Conservation (phyloP, 53 echinoderm and acorn worm species). For the Echinarachnius parma region DNA sequence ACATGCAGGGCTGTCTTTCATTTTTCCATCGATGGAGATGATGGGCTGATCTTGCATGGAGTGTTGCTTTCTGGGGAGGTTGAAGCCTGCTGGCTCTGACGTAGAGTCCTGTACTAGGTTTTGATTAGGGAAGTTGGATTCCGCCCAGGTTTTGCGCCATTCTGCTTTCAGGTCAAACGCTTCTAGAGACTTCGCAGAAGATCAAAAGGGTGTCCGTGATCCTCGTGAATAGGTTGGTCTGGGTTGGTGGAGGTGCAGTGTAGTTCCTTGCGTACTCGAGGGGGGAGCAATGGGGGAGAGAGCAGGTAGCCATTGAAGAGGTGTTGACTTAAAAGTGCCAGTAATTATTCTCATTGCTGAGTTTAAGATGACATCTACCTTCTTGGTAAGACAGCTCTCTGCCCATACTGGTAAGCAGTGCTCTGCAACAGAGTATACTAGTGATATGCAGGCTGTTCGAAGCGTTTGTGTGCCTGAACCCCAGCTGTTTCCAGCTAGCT, state of each 20-base stretch:
- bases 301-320: conserved; percentile 4
- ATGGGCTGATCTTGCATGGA: conserved; percentile 16
- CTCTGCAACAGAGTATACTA: conserved; percentile 8
- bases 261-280: neutral
- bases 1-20: neutral
- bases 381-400: conserved; percentile 2
- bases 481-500: conserved; percentile 16
- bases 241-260: conserved; percentile 3
- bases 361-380: neutral
- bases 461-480: conserved; percentile 6
- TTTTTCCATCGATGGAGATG: neutral
- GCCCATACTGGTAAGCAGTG: conserved; percentile 3
- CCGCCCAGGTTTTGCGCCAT: neutral
- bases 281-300: conserved; percentile 11
- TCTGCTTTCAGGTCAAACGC: neutral
- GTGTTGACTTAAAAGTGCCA: conserved; percentile 17
- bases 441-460: conserved; percentile 5
- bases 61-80: conserved; percentile 5
- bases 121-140: neutral
- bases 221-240: conserved; percentile 15
- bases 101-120: conserved; percentile 6
- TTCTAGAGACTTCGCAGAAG: neutral
- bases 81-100: neutral
- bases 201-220: conserved; percentile 3
- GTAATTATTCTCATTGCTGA: conserved; percentile 9